Conservation (phyloP, 2,797 vertebrate genomes). For the Microctenopoma lineatum region DNA sequence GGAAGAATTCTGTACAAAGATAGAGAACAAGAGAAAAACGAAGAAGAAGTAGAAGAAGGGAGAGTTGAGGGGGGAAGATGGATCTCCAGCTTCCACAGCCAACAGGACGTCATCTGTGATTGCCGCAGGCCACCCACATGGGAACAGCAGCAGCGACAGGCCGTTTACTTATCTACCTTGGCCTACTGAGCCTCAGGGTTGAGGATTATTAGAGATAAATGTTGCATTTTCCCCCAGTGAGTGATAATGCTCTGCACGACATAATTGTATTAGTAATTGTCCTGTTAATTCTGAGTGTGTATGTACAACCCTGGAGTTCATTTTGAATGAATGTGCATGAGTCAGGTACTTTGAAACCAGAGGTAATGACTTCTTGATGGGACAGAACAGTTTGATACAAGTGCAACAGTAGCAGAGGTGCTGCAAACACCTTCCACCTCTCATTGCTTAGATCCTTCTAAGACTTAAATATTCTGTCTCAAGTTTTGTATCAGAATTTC, state of each 20-base stretch:
- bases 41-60: constrained; percentile 26
- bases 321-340: neutral
- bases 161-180: constrained; percentile 68
- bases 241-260: neutral
- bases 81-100: constrained; percentile 55
- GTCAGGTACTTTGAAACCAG: neutral
- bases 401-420: neutral
- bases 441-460: neutral
- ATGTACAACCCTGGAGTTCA: neutral
- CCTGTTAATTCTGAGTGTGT: constrained; percentile 1
- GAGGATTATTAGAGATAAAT: constrained; percentile 66
- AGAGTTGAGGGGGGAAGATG: constrained; percentile 54
- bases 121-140: constrained; percentile 68
- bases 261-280: constrained; percentile 2
- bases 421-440: constrained; percentile 5
- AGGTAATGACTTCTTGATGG: neutral
- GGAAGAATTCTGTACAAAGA: constrained; percentile 54
- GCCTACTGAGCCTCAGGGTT: constrained; percentile 53
- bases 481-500: neutral
- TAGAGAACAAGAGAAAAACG: constrained; percentile 13
- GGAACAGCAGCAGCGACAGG: constrained; percentile 57
- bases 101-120: constrained; percentile 65
- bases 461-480: constrained; percentile 7
- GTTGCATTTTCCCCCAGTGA: constrained; percentile 26
- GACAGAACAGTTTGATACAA: neutral